Base-by-base conservation (phyloP, 2,797 vertebrate species). In the Geotrypetes seraphini region DNA sequence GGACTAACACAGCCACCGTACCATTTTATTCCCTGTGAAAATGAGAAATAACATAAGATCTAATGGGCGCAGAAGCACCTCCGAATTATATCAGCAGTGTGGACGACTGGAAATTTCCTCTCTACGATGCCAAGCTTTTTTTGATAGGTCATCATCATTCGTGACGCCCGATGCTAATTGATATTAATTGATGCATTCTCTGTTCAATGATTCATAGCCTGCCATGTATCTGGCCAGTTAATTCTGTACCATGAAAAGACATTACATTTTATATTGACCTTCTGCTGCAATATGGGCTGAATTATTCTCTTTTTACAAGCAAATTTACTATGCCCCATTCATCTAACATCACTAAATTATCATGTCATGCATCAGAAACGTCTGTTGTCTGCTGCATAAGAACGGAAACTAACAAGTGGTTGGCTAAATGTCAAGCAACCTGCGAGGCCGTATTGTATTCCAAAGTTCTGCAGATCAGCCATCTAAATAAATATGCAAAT, bases 221-320 rank as follows among this genome's bases (percentile, higher is more conserved):
- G 20, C 29, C 38, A 25, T 11, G 39, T 16, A 2, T 43, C 21
- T 43, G 31, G 52, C 32, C 41, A 49, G n/a, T 41, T 41, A 49
- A 47, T 50, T 51, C 12, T 28, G 13, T 23, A 28, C 31, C 31
- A 33, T 5, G 15, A 24, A 24, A 9, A 27, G 15, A 18, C 9
- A 22, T 3, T 7, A 31, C 2, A 11, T 44, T n/a, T n/a, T 21
- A 17, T 10, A 6, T 10, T 16, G 10, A 3, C 5, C 18, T 36
- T n/a, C 43, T 42, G 33, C 12, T 22, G 2, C 19, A 52, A 26
- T 2, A 31, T 10, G 41, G 23, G 29, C 12, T 23, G 33, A 50
- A 32, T 47, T n/a, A 13, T 11, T 16, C 5, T 16, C 27, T 27
- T 7, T 27, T 22, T 12, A 16, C 11, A 8, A 10, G 15, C 21